Conservation (phyloP, 2,113 vertebrate genomes). For the Aramus guarauna region DNA sequence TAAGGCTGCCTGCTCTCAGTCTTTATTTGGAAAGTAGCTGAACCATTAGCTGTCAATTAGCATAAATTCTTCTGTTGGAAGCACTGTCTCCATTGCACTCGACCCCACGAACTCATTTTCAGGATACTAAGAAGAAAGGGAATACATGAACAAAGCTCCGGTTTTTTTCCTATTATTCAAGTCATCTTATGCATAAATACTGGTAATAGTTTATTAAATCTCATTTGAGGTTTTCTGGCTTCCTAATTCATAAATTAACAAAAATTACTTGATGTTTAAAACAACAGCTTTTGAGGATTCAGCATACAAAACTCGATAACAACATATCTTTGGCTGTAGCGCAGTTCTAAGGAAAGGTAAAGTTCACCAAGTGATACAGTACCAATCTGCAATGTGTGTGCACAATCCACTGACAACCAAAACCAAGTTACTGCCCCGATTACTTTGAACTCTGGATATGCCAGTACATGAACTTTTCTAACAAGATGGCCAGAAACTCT, state of each 20-base stretch:
- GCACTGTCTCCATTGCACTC: background rate
- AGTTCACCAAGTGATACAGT: background rate
- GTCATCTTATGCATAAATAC: background rate
- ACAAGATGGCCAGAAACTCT: background rate
- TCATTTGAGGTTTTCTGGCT: background rate
- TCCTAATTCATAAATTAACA: background rate
- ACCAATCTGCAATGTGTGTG: fast-evolving
- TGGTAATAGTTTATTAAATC: background rate
- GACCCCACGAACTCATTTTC: background rate
- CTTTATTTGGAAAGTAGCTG: background rate
- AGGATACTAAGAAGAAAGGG: background rate
- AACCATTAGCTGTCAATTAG: background rate
- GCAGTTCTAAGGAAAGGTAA: background rate
- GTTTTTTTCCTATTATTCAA: background rate
- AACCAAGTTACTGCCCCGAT: background rate
- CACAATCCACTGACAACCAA: background rate
- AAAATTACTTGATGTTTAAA: background rate
- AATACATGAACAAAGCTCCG: background rate
- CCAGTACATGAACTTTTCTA: background rate
- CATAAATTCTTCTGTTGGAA: background rate
- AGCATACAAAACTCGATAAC: fast-evolving
- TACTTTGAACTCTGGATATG: fast-evolving
- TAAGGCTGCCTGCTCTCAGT: background rate
- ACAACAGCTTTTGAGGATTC: background rate
- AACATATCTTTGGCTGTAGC: fast-evolving